A percentile compares a stretch with the other conserved stretches of the same genome.
phyloP scores from a whole-genome alignment of 2,888 invertebrate genomes.

The Urechis unicinctus region DNA sequence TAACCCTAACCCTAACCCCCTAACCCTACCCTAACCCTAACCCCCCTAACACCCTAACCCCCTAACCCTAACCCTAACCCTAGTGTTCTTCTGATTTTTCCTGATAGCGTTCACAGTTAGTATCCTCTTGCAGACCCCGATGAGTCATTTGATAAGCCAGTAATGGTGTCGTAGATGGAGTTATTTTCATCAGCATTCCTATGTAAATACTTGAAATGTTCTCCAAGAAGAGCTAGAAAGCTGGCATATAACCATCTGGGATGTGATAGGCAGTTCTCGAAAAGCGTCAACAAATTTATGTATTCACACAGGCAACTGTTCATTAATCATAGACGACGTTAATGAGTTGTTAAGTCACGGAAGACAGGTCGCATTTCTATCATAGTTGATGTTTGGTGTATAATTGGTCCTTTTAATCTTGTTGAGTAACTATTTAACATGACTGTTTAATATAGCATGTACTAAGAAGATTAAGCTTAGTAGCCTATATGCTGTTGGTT shows the following conservation, averaged over 20 bases:
- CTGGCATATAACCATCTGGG: constrained; percentile 7
- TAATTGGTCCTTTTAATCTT: too few species aligned
- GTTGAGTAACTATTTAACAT: constrained; percentile 20
- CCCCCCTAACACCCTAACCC: constrained; percentile 17
- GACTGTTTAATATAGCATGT: constrained; percentile 17
- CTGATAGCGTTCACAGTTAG: constrained; percentile 9
- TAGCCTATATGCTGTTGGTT: constrained; percentile 21
- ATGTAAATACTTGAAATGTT: too few species aligned
- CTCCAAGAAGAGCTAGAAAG: constrained; percentile 11
- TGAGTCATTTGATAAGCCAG: too few species aligned
- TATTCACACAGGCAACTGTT: constrained; percentile 23
- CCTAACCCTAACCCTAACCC: constrained; percentile 20
- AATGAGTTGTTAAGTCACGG: constrained; percentile 20
- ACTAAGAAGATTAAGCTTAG: constrained; percentile 17
- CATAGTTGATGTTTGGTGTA: constrained; percentile 17
- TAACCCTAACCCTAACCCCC: constrained; percentile 19
- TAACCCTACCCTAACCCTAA: constrained; percentile 18
- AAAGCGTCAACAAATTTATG: constrained; percentile 14
- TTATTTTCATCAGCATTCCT: too few species aligned
- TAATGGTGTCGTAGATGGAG: too few species aligned
- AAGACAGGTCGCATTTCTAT: too few species aligned
- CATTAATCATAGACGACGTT: too few species aligned
- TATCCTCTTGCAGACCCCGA: constrained; percentile 13
- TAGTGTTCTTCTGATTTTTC: constrained; percentile 15
- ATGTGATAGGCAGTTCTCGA: constrained; percentile 6